A percentile compares a stretch with the other conserved stretches of the same genome.
These are phyloP conservation scores for Notolepis coatsorum DNA, from an alignment of 2,797 vertebrate species.

Conservation along the genomic window DNA sequence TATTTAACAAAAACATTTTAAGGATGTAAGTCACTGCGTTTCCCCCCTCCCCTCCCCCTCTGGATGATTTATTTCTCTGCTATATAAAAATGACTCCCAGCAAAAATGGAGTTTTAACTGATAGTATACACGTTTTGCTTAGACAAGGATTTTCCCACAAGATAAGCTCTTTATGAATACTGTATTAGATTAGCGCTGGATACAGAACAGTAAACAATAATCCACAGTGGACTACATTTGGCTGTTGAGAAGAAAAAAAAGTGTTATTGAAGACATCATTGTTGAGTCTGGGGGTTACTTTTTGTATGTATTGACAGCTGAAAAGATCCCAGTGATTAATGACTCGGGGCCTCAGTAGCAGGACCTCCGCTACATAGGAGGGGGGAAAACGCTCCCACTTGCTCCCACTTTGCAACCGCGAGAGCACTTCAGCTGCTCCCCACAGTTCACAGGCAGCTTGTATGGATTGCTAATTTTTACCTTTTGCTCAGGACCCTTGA, in stretches of 20 bases:
- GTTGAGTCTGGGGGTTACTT: slow-evolving; percentile 81
- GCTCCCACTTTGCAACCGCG: slow-evolving; percentile 61
- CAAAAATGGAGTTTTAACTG: slow-evolving; percentile 59
- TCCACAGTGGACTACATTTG: slow-evolving; percentile 76
- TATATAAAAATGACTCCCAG: slow-evolving; percentile 34
- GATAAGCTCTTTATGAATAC: slow-evolving; percentile 79
- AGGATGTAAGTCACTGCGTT: slow-evolving; percentile 21
- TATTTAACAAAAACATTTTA: too few species aligned
- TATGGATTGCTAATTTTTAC: slow-evolving; percentile 68
- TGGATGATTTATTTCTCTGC: slow-evolving; percentile 16
- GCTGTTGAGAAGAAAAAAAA: slow-evolving; percentile 40
- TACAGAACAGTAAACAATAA: slow-evolving; percentile 71
- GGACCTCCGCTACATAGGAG: slow-evolving; percentile 65
- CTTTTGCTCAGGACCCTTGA: slow-evolving; percentile 61
- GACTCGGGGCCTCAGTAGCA: slow-evolving; percentile 84
- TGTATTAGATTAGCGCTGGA: slow-evolving; percentile 69
- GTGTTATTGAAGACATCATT: slow-evolving; percentile 79
- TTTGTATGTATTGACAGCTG: slow-evolving; percentile 89
- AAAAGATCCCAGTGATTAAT: slow-evolving; percentile 93
- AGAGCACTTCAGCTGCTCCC: slow-evolving; percentile 77
- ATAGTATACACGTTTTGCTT: slow-evolving; percentile 56
- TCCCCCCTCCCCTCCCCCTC: too few species aligned
- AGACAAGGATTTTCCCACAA: slow-evolving; percentile 59
- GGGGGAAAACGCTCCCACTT: slow-evolving; percentile 60
- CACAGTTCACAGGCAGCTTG: slow-evolving; percentile 68